Evolutionary conservation across 2,113 vertebrate species (phyloP).

Genomic region (Passer domesticus): DNA sequence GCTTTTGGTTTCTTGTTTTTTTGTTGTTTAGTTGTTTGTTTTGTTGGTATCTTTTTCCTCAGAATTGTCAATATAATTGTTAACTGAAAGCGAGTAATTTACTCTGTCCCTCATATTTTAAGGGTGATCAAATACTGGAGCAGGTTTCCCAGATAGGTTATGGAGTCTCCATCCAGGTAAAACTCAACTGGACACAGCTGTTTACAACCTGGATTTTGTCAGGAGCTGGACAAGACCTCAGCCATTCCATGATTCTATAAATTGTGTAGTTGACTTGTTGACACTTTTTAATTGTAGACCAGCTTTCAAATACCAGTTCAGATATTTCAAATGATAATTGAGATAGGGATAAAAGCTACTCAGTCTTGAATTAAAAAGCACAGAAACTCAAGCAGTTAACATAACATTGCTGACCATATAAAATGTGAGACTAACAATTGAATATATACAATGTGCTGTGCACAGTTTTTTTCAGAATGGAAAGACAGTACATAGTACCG

Average conservation of each 20-base stretch:
- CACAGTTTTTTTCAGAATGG: not conserved
- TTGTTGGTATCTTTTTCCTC: not conserved
- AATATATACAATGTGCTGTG: not conserved
- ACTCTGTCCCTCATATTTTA: not conserved
- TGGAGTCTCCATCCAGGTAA: not conserved
- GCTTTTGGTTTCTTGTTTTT: not conserved
- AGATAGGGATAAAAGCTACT: not conserved
- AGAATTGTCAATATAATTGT: not conserved
- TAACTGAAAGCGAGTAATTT: not conserved
- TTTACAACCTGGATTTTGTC: not conserved
- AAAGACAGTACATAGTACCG: not conserved
- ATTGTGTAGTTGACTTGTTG: not conserved
- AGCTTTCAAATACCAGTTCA: not conserved
- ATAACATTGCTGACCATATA: not conserved
- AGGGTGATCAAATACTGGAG: not conserved
- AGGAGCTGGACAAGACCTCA: not conserved
- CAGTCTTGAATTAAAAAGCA: not conserved
- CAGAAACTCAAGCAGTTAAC: not conserved
- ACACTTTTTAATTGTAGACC: not conserved
- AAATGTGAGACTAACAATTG: not conserved
- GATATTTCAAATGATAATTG: not conserved
- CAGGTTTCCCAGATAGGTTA: not conserved
- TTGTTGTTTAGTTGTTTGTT: not conserved
- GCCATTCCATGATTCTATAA: not conserved
- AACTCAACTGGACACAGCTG: not conserved